Conservation (phyloP, 2,113 vertebrate species). For the Nothoprocta perdicaria region DNA sequence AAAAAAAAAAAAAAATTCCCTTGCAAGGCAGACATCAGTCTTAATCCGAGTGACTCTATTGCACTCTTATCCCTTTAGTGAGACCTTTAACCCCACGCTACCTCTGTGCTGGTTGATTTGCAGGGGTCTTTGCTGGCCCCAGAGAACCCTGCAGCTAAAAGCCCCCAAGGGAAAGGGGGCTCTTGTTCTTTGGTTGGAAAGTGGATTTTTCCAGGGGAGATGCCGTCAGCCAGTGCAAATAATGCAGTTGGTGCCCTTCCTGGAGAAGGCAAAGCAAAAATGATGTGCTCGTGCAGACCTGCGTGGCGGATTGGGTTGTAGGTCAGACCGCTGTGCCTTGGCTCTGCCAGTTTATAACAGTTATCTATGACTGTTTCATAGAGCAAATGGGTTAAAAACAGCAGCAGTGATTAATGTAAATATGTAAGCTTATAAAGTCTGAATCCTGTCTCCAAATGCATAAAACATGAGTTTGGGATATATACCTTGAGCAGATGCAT, state of each 20-base stretch:
- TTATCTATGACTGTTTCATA: conserved; percentile 15
- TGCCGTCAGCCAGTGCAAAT: background rate
- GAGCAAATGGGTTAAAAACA: conserved; percentile 43
- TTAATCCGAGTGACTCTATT: conserved; percentile 64
- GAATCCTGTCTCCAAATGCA: background rate
- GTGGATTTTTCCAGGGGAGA: background rate
- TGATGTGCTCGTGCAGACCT: background rate
- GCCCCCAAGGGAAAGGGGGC: background rate
- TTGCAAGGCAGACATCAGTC: background rate
- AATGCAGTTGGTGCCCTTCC: background rate
- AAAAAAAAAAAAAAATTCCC: background rate
- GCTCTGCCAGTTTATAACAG: conserved; percentile 26
- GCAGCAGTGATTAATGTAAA: conserved; percentile 39
- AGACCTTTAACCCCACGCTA: conserved; percentile 46
- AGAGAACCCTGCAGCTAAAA: background rate
- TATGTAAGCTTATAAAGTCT: background rate
- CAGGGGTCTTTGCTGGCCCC: conserved; percentile 1
- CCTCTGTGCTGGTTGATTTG: background rate
- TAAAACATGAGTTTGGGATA: background rate
- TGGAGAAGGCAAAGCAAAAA: conserved; percentile 11
- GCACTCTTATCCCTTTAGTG: conserved; percentile 32
- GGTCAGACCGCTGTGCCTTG: conserved; percentile 40
- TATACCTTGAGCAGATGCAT: background rate
- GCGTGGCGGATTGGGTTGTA: background rate
- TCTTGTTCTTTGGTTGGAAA: background rate